phyloP scores from a whole-genome alignment of 2,113 vertebrate species.

The Rattus norvegicus region DNA sequence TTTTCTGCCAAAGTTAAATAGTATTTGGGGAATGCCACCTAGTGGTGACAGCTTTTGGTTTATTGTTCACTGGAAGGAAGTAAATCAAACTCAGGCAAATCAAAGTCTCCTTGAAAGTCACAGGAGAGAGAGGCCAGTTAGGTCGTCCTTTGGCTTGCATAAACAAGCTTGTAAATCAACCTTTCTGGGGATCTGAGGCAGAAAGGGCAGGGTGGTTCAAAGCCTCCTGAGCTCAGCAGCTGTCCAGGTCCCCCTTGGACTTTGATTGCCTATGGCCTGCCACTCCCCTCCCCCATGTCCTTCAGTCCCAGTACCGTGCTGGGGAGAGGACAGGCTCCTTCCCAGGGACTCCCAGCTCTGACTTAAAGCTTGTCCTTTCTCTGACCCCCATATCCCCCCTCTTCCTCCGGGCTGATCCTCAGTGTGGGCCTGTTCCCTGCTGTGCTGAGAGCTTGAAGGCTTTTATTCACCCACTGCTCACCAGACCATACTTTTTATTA shows the following conservation, averaged over 20 bases:
- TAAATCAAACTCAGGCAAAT: slow-evolving; percentile 34
- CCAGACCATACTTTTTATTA: neutral
- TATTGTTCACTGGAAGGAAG: neutral
- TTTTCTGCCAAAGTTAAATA: slow-evolving; percentile 67
- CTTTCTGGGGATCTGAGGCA: slow-evolving; percentile 13
- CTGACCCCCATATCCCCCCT: slow-evolving; percentile 2
- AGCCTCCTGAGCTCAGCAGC: neutral
- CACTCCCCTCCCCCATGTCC: neutral
- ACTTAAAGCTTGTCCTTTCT: slow-evolving; percentile 44
- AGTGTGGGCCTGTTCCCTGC: neutral
- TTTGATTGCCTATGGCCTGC: neutral
- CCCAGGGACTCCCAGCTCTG: neutral
- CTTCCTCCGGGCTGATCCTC: neutral
- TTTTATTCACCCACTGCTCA: neutral
- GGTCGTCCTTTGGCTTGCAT: neutral
- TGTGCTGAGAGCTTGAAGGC: neutral
- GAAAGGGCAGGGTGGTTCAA: neutral
- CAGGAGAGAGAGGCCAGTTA: neutral
- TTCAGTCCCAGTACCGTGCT: neutral
- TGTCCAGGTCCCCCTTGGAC: neutral
- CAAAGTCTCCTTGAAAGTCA: slow-evolving; percentile 33
- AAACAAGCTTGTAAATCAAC: slow-evolving; percentile 26
- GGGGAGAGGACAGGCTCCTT: neutral
- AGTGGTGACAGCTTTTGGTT: slow-evolving; percentile 76
- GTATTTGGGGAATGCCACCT: slow-evolving; percentile 87